phyloP scores from a whole-genome alignment of 1,140 invertebrate genomes.

The Drosophila setifemur region DNA sequence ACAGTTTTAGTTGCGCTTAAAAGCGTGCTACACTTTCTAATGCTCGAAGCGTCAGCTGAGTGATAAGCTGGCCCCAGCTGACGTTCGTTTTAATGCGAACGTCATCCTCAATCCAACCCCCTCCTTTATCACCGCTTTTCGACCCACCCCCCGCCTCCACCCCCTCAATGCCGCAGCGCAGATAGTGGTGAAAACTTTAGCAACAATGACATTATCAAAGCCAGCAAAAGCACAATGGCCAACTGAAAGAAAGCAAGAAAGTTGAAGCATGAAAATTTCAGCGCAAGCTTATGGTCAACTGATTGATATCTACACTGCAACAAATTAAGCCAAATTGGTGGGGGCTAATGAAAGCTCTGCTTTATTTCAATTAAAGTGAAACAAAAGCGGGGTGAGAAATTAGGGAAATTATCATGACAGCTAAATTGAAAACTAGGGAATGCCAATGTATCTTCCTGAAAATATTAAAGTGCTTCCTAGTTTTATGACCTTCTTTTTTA shows the following conservation, averaged over 20 bases:
- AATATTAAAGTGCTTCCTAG: too few relatives aligned
- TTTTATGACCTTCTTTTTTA: too few relatives aligned
- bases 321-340: neutral
- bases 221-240: slow-evolving; percentile 28
- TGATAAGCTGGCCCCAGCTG: slow-evolving; percentile 67
- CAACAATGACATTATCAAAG: slow-evolving; percentile 74
- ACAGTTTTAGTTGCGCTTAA: slow-evolving; percentile 74
- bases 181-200: slow-evolving; percentile 49
- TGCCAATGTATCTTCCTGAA: too few relatives aligned
- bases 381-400: neutral
- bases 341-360: neutral
- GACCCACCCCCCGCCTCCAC: neutral
- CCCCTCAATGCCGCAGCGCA: neutral
- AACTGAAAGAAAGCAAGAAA: slow-evolving; percentile 25
- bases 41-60: slow-evolving; percentile 55
- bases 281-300: slow-evolving; percentile 32
- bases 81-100: slow-evolving; percentile 76
- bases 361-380: slow-evolving; percentile 3
- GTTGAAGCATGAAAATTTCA: slow-evolving; percentile 39
- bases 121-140: neutral
- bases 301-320: slow-evolving; percentile 20
- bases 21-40: slow-evolving; percentile 71
- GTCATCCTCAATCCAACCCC: slow-evolving; percentile 49
- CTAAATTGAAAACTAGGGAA: too few relatives aligned
- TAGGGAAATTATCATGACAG: too few relatives aligned